Percentiles rank a stretch among this genome's conserved stretches.
Evolutionary conservation across 2,888 invertebrate species (phyloP).

Genomic region (Omphaloscelis lunosa): DNA sequence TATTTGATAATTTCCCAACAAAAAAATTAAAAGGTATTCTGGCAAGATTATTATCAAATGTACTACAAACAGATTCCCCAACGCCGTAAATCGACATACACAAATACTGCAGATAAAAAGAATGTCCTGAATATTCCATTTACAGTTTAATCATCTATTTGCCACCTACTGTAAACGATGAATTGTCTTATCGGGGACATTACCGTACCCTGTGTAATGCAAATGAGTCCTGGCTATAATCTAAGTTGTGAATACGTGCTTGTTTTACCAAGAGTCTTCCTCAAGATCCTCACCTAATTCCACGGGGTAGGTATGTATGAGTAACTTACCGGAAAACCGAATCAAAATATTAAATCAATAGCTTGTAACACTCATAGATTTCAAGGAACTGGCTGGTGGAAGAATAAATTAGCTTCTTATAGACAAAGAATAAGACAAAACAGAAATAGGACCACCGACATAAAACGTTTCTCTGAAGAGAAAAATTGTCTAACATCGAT

Average conservation of each 20-base stretch:
- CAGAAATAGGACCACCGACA: background rate
- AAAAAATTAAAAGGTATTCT: too few relatives aligned
- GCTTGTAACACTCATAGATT: background rate
- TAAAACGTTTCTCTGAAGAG: background rate
- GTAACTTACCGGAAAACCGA: slow-evolving; percentile 20
- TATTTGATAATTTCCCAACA: too few relatives aligned
- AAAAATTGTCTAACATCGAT: background rate
- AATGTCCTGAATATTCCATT: slow-evolving; percentile 5
- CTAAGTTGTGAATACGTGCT: slow-evolving; percentile 47
- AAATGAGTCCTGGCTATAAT: slow-evolving; percentile 45
- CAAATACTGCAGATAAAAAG: too few relatives aligned
- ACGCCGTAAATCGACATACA: background rate
- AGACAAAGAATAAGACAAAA: background rate
- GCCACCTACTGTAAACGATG: slow-evolving; percentile 9
- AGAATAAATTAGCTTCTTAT: slow-evolving; percentile 16
- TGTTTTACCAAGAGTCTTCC: slow-evolving; percentile 36
- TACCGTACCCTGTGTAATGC: slow-evolving; percentile 29
- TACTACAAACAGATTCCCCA: background rate
- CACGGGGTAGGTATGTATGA: background rate
- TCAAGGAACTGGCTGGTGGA: background rate
- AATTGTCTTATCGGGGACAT: slow-evolving; percentile 22
- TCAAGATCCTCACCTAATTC: slow-evolving; percentile 11
- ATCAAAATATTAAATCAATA: slow-evolving; percentile 6
- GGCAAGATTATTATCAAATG: too few relatives aligned
- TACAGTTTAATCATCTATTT: slow-evolving; percentile 27